Evolutionary conservation across 37 sponge, comb jelly and placozoan species (phyloP), one percentile per base, ranked within the genome.

Genomic region (Aplysina aerophoba): DNA sequence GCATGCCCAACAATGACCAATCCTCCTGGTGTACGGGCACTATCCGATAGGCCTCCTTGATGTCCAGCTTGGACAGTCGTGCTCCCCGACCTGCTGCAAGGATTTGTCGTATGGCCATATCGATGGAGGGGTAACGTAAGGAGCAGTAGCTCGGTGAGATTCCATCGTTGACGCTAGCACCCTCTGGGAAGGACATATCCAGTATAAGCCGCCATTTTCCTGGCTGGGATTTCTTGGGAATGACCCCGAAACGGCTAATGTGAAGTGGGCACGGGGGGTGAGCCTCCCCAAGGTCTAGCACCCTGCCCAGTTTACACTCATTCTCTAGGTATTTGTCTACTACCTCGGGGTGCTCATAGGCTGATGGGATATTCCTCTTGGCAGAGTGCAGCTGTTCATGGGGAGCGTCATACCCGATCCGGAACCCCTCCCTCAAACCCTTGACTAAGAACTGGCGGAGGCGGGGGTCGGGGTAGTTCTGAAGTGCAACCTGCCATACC

Each of bases 1-100:
- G 30, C 86, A 85, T 85, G 0, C 62, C 86, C 54, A 85, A 59
- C 22, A 75, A 66, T 16, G 22, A 53, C 30, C 86, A 39, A 30
- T 85, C 86, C 6, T 79, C 86, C 57, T 79, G 86, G 86, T 85
- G 86, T 21, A 85, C 79, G 2, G 86, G 86, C 2, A 85, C 37
- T 19, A 85, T 79, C 53, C 65, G 8, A n/a, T 67, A 85, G 11
- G 79, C 85, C 4, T 55, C 39, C 30, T 84, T 84, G 58, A 84
- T 28, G 74, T 84, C 85, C 16, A 69, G 40, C 35, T 86, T 87
- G 0, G 82, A 69, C 0, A 88, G 64, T 1, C 38, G 79, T 6
- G 83, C 55, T 15, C 83, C 88, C 25, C 12, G 73, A 8, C 88
- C 88, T 19, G 58, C 28, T 33, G 73, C 6, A 11, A 72, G 5